These are phyloP conservation scores for Pyrgus malvae DNA, from an alignment of 2,888 invertebrate species.

Conservation along the genomic window DNA sequence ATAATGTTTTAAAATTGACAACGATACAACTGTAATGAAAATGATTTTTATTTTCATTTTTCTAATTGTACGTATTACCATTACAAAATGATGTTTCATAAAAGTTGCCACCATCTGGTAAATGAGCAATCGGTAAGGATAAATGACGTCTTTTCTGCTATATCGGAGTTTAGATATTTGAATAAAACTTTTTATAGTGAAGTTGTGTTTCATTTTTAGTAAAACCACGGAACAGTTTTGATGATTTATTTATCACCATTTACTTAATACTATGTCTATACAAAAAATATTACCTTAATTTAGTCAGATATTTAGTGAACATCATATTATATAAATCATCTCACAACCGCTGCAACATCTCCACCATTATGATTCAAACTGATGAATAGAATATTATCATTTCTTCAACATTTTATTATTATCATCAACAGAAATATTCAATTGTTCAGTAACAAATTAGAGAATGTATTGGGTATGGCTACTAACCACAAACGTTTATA, in stretches of 20 bases:
- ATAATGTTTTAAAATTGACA: no score
- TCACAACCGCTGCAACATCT: constrained; percentile 80
- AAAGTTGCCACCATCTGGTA: no score
- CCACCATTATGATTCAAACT: constrained; percentile 64
- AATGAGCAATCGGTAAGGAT: no score
- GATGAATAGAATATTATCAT: constrained; percentile 64
- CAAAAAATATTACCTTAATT: constrained; percentile 80
- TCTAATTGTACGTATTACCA: no score
- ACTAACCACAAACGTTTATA: constrained; percentile 14
- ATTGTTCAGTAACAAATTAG: constrained; percentile 44
- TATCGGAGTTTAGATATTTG: no score
- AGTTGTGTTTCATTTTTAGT: no score
- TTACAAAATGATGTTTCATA: no score
- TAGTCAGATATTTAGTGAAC: constrained; percentile 80
- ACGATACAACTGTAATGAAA: no score
- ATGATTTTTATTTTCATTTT: no score
- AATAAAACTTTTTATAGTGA: no score
- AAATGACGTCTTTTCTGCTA: no score
- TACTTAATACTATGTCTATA: constrained; percentile 77
- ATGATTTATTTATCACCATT: constrained; percentile 75
- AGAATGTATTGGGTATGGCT: constrained; percentile 25
- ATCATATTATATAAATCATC: constrained; percentile 76
- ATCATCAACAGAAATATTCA: constrained; percentile 53
- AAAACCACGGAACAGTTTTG: no score
- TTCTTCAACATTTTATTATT: constrained; percentile 55